Evolutionary conservation across 2,888 invertebrate species (phyloP).

Genomic region (Pimpla rufipes): DNA sequence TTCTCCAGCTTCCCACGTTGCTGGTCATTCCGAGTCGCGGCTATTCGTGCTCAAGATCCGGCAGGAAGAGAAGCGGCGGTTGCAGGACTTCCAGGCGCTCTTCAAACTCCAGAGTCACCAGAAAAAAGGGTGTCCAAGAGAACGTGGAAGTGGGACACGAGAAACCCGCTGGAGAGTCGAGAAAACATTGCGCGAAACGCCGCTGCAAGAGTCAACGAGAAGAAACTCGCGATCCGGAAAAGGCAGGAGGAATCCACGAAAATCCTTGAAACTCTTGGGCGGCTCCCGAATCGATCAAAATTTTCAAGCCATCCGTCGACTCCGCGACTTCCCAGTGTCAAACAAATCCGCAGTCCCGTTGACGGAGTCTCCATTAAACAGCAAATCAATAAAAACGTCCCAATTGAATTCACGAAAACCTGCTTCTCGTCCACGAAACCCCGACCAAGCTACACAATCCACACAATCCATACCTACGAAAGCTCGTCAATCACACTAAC

Average conservation of each 20-base stretch:
- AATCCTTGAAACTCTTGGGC: background rate
- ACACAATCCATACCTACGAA: too few relatives aligned
- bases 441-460: too few relatives aligned
- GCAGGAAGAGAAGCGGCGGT: background rate
- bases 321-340: conserved; percentile 10
- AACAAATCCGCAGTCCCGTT: background rate
- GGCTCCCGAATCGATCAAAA: conserved; percentile 9
- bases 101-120: background rate
- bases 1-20: background rate
- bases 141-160: background rate
- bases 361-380: background rate
- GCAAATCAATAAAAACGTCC: background rate
- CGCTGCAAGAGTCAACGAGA: background rate
- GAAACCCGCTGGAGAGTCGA: background rate
- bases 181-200: background rate
- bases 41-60: conserved; percentile 2
- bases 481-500: too few relatives aligned
- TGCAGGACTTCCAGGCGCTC: background rate
- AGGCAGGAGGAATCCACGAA: background rate
- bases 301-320: background rate
- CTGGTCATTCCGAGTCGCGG: background rate
- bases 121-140: too few relatives aligned
- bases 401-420: too few relatives aligned
- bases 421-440: too few relatives aligned
- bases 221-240: background rate